Conservation (phyloP, 92 coral and sea anemone species). For the Metridium senile region DNA sequence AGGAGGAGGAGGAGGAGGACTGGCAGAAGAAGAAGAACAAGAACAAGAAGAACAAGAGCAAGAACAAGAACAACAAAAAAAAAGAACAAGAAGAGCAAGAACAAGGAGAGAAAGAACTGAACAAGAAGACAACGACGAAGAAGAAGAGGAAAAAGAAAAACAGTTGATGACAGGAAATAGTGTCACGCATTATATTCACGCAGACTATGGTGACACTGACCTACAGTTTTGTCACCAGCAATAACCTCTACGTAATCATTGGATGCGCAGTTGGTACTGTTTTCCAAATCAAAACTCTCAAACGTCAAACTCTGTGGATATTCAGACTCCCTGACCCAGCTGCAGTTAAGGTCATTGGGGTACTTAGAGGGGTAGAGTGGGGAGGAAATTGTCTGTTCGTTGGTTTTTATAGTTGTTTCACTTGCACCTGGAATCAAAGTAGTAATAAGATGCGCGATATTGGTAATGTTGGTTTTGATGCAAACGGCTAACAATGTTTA, state of each 20-base stretch:
- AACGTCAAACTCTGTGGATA: slow-evolving; percentile 3
- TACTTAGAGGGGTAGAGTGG: slow-evolving; percentile 42
- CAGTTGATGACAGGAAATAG: too few relatives aligned
- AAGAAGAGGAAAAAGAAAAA: too few relatives aligned
- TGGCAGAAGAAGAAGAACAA: too few relatives aligned
- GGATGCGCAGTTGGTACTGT: slow-evolving; percentile 16
- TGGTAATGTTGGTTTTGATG: background rate
- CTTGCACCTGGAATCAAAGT: background rate
- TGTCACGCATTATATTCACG: too few relatives aligned
- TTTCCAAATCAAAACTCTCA: slow-evolving; percentile 13
- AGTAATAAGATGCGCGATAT: background rate
- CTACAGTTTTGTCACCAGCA: background rate
- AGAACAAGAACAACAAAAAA: too few relatives aligned
- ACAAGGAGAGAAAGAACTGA: too few relatives aligned
- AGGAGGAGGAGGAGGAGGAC: too few relatives aligned
- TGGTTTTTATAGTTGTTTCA: background rate
- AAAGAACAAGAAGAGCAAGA: too few relatives aligned
- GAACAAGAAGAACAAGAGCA: too few relatives aligned
- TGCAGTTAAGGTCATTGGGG: slow-evolving; percentile 27
- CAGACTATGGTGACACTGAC: background rate
- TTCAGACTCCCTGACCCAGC: slow-evolving; percentile 18
- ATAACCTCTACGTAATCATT: slow-evolving; percentile 22
- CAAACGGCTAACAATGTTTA: too few relatives aligned
- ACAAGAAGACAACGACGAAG: too few relatives aligned
- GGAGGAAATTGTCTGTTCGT: slow-evolving; percentile 14